Conservation (phyloP, 2,113 vertebrate species). For the Microtus richardsoni region DNA sequence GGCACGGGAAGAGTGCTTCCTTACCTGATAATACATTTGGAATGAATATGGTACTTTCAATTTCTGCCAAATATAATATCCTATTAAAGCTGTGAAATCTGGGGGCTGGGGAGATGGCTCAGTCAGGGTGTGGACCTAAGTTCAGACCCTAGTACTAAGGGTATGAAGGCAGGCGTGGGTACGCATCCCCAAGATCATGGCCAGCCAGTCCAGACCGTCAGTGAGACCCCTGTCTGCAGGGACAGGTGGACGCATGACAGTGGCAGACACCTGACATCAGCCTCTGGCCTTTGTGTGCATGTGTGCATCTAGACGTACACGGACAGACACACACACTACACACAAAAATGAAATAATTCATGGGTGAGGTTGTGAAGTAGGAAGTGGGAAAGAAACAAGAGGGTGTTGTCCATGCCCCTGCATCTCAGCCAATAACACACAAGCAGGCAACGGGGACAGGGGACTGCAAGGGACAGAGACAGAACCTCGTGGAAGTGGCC, state of each 20-base stretch:
- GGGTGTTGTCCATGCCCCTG: not conserved
- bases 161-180: not conserved
- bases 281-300: not conserved
- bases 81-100: slow-evolving; percentile 97
- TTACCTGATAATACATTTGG: slow-evolving; percentile 88
- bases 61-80: slow-evolving; percentile 98
- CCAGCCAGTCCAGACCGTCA: not conserved
- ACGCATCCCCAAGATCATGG: not conserved
- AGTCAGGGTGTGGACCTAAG: not conserved
- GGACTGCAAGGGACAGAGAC: not conserved
- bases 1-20: not conserved
- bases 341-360: not conserved
- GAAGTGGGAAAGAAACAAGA: not conserved
- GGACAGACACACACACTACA: not conserved
- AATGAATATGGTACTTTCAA: slow-evolving; percentile 94
- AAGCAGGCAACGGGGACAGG: not conserved
- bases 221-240: not conserved
- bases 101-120: not conserved
- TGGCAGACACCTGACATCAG: no score
- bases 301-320: not conserved
- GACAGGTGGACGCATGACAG: not conserved
- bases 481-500: not conserved
- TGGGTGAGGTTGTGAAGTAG: not conserved
- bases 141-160: not conserved
- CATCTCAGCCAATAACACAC: not conserved